These are phyloP conservation scores for Ichneumon xanthorius DNA, from an alignment of 2,888 invertebrate species.

Conservation along the genomic window DNA sequence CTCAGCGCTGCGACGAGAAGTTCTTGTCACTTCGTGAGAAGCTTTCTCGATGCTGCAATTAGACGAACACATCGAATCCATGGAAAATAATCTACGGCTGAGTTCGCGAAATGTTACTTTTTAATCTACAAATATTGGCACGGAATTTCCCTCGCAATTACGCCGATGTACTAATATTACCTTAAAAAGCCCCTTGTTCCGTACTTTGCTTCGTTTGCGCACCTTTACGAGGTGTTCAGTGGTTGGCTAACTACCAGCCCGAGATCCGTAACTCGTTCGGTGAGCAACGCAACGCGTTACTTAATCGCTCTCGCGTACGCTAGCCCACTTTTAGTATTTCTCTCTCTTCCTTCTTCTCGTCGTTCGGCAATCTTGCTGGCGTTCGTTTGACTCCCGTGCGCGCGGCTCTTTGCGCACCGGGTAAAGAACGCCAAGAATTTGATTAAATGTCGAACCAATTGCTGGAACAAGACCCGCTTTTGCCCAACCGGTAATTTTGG, in stretches of 20 bases:
- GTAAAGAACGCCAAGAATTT: slow-evolving; percentile 10
- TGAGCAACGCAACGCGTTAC: slow-evolving; percentile 75
- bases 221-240: slow-evolving; percentile 66
- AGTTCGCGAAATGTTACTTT: background rate
- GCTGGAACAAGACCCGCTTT: background rate
- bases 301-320: slow-evolving; percentile 72
- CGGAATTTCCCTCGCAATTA: background rate
- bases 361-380: background rate
- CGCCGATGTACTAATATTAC: background rate
- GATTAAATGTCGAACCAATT: background rate
- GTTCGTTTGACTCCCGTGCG: slow-evolving; percentile 1
- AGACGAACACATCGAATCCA: background rate
- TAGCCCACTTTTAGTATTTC: slow-evolving; percentile 54
- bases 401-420: background rate
- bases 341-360: slow-evolving; percentile 28
- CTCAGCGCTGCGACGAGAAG: slow-evolving; percentile 12
- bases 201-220: slow-evolving; percentile 63
- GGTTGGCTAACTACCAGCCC: slow-evolving; percentile 65
- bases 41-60: background rate
- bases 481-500: no score
- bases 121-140: background rate
- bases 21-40: background rate
- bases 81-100: background rate
- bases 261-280: slow-evolving; percentile 71
- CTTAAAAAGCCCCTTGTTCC: background rate